Conservation (phyloP, 2,888 invertebrate species). For the Leptopilina drosophilae region DNA sequence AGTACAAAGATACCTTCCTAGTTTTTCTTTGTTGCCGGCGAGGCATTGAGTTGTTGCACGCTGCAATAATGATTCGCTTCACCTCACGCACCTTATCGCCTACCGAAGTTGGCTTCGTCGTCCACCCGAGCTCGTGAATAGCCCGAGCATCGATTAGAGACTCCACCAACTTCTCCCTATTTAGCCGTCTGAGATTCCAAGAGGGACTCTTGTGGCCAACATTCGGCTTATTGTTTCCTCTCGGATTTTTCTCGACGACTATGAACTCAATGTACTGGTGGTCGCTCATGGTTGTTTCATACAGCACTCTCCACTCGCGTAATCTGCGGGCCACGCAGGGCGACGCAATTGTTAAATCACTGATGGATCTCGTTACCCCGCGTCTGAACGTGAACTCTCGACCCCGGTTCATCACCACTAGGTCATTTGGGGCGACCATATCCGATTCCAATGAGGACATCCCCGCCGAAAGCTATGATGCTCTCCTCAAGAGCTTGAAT, state of each 20-base stretch:
- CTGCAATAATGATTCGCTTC: neutral
- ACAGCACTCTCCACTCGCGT: neutral
- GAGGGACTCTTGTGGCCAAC: neutral
- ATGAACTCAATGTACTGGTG: neutral
- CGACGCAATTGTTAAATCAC: neutral
- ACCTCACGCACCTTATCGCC: neutral
- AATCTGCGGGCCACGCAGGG: neutral
- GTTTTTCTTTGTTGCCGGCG: neutral
- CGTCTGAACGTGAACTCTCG: neutral
- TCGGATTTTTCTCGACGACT: neutral
- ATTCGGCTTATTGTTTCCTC: neutral
- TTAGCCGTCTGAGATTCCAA: neutral
- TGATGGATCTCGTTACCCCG: neutral
- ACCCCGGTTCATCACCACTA: neutral
- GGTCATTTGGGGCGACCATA: neutral
- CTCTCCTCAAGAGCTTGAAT: too few relatives aligned
- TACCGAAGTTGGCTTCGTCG: neutral
- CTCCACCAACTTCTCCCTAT: neutral
- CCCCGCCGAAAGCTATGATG: too few relatives aligned
- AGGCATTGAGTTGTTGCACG: neutral
- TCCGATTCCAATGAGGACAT: neutral
- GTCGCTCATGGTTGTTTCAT: neutral
- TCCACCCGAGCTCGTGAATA: too few relatives aligned
- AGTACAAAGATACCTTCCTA: too few relatives aligned
- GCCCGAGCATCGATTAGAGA: neutral